These are phyloP conservation scores for Numenius phaeopus DNA, from an alignment of 2,797 vertebrate species.

Conservation along the genomic window DNA sequence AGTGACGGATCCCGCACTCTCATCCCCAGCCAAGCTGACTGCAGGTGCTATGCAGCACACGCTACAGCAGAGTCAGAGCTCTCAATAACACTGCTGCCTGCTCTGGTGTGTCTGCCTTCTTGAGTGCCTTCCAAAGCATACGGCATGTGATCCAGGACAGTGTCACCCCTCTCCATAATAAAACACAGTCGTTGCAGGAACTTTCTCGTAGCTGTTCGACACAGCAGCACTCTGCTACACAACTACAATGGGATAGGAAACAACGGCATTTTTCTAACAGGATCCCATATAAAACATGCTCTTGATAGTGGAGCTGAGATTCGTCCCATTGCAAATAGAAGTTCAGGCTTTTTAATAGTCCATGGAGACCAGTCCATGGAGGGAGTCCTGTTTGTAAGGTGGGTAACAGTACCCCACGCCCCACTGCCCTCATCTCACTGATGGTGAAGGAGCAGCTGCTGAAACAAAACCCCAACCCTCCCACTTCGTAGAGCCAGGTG, in stretches of 20 bases:
- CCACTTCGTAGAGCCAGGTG: rapidly evolving
- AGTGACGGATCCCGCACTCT: background rate
- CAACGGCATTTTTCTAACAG: background rate
- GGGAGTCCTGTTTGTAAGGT: background rate
- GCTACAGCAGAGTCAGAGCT: background rate
- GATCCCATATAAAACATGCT: background rate
- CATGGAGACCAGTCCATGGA: background rate
- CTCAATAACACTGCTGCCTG: background rate
- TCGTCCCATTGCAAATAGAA: background rate
- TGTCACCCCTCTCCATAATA: background rate
- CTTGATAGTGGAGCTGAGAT: background rate
- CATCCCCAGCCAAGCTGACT: background rate
- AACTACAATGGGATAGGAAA: rapidly evolving
- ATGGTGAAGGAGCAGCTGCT: background rate
- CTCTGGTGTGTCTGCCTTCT: background rate
- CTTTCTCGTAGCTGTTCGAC: background rate
- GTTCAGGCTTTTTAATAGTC: background rate
- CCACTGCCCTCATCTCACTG: background rate
- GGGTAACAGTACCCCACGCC: background rate
- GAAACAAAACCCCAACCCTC: background rate
- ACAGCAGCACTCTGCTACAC: background rate
- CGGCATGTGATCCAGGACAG: background rate
- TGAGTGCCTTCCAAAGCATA: background rate
- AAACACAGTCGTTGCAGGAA: background rate
- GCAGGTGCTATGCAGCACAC: background rate